Percentiles rank a stretch among this genome's conserved stretches.
phyloP scores from a whole-genome alignment of 2,888 invertebrate species.

The Scelioninae gen. 1 region DNA sequence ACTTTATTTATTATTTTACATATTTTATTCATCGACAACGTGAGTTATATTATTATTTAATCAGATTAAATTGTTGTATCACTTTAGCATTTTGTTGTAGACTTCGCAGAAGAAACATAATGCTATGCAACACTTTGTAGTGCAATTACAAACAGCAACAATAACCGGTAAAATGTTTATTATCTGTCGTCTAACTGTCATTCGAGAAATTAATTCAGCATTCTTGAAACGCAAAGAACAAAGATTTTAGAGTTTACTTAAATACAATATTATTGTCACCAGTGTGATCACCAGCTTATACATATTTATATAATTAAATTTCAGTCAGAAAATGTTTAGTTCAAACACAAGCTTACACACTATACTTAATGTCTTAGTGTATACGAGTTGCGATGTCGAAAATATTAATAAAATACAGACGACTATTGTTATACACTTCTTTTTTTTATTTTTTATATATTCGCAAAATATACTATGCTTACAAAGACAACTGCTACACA shows the following conservation, averaged over 20 bases:
- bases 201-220: conserved; percentile 7
- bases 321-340: conserved; percentile 47
- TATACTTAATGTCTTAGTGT: conserved; percentile 58
- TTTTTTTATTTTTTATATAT: conserved; percentile 59
- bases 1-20: conserved; percentile 65
- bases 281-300: too few relatives aligned
- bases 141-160: conserved; percentile 34
- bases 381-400: conserved; percentile 62
- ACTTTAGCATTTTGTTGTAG: conserved; percentile 52
- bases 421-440: conserved; percentile 60
- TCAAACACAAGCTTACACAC: conserved; percentile 57
- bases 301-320: conserved; percentile 48
- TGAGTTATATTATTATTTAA: conserved; percentile 61
- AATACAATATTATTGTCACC: conserved; percentile 55
- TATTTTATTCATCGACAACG: conserved; percentile 61
- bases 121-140: conserved; percentile 22
- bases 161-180: conserved; percentile 12
- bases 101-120: conserved; percentile 36
- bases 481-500: conserved; percentile 64
- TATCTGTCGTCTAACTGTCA: conserved; percentile 13
- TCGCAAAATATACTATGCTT: conserved; percentile 68
- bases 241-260: neutral
- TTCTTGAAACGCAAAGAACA: neutral
- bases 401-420: conserved; percentile 68
- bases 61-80: conserved; percentile 56